Evolutionary conservation across 1,140 invertebrate species (phyloP).

Genomic region (Portunus trituberculatus): DNA sequence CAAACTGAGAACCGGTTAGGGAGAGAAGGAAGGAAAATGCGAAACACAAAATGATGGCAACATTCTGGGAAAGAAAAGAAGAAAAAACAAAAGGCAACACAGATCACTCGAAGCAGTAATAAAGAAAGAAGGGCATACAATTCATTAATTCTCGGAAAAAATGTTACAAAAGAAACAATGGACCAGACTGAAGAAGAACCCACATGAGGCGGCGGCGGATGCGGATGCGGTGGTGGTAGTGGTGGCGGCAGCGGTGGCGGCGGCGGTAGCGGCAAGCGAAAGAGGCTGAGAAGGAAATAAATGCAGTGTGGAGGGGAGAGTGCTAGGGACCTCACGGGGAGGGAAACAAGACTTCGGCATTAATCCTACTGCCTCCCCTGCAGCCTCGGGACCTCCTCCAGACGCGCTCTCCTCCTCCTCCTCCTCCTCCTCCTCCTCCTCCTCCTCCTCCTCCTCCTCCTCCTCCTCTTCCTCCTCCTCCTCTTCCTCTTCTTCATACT

Average conservation of each 20-base stretch:
- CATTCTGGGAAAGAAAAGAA: background rate
- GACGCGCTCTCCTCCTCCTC: background rate
- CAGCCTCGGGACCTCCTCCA: slow-evolving; percentile 2
- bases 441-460: slow-evolving; percentile 21
- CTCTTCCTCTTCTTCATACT: background rate
- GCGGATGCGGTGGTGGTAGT: background rate
- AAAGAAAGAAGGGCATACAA: background rate
- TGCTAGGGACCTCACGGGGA: background rate
- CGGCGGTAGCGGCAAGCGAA: background rate
- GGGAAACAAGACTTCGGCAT: slow-evolving; percentile 31
- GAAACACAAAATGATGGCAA: background rate
- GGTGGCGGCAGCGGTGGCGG: too few relatives aligned
- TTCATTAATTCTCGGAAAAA: background rate
- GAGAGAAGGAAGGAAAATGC: background rate
- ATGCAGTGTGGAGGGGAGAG: background rate
- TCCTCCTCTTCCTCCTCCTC: background rate
- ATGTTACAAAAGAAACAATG: background rate
- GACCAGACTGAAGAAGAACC: background rate
- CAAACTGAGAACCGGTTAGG: background rate
- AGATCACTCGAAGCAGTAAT: background rate
- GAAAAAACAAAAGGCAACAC: background rate
- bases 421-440: background rate
- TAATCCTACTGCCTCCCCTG: slow-evolving; percentile 26
- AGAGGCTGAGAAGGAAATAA: background rate
- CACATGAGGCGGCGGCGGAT: background rate